A percentile compares a stretch with the other conserved stretches of the same genome.
These are phyloP conservation scores for Diarsia mendica DNA, from an alignment of 2,888 invertebrate genomes.

Conservation along the genomic window DNA sequence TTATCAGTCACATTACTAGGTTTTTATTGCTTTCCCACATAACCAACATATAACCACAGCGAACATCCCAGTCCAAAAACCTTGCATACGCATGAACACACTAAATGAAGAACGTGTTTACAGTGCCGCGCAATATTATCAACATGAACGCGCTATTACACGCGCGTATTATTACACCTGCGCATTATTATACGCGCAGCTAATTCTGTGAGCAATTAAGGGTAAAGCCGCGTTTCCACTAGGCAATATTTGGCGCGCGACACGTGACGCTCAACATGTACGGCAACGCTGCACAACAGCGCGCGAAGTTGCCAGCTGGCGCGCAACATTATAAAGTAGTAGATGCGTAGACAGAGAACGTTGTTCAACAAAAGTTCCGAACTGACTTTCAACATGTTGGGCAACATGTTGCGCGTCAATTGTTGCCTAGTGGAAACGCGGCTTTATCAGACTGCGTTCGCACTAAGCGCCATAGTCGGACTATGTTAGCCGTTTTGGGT, in stretches of 20 bases:
- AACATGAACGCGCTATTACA: slow-evolving; percentile 55
- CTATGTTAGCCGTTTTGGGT: slow-evolving; percentile 27
- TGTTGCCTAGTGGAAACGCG: too few relatives aligned
- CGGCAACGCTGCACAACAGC: too few relatives aligned
- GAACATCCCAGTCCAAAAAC: slow-evolving; percentile 10
- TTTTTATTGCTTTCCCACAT: neutral
- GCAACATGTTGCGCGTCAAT: too few relatives aligned
- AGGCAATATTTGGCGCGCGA: too few relatives aligned
- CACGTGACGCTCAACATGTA: too few relatives aligned
- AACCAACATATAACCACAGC: neutral
- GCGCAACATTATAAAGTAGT: too few relatives aligned
- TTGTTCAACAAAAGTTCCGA: too few relatives aligned
- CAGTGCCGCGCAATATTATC: slow-evolving; percentile 42
- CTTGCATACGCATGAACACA: slow-evolving; percentile 27
- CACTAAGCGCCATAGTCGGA: slow-evolving; percentile 41
- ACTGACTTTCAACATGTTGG: too few relatives aligned
- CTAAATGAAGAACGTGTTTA: slow-evolving; percentile 57
- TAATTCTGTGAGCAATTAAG: slow-evolving; percentile 56
- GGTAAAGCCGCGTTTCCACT: too few relatives aligned
- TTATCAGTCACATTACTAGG: neutral
- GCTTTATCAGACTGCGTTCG: slow-evolving; percentile 11
- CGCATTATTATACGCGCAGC: slow-evolving; percentile 55
- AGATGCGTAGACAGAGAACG: too few relatives aligned
- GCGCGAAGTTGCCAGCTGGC: too few relatives aligned
- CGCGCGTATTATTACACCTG: slow-evolving; percentile 61